phyloP scores from a whole-genome alignment of 64 coral and sea anemone genomes.

The Exaiptasia diaphana region DNA sequence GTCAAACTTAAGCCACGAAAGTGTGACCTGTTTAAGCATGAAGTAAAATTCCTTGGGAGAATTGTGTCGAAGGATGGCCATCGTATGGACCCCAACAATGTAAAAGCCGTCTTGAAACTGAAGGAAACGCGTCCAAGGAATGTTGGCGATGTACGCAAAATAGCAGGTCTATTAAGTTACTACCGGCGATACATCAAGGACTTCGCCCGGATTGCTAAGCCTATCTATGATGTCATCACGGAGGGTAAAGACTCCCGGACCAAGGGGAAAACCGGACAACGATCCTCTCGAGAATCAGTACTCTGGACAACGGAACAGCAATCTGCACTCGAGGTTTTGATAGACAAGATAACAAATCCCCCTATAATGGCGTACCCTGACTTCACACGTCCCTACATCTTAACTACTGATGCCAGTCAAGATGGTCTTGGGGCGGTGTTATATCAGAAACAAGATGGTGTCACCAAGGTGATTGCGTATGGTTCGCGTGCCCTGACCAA shows the following conservation, averaged over 20 bases:
- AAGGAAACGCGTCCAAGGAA: constrained; percentile 33
- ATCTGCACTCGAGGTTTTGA: background rate
- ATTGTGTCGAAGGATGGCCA: constrained; percentile 53
- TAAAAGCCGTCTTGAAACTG: constrained; percentile 20
- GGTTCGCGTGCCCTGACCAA: background rate
- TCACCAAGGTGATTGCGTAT: constrained; percentile 3
- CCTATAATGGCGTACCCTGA: constrained; percentile 12
- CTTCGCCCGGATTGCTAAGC: constrained; percentile 16
- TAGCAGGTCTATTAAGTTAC: constrained; percentile 37
- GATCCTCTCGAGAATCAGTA: background rate
- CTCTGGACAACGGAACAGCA: constrained; percentile 19
- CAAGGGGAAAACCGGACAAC: background rate
- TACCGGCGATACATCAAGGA: constrained; percentile 49
- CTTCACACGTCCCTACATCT: background rate
- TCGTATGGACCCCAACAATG: constrained; percentile 33
- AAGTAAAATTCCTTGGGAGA: constrained; percentile 54
- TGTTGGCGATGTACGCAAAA: constrained; percentile 38
- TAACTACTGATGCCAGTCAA: constrained; percentile 7
- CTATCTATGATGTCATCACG: background rate
- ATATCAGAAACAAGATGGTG: background rate
- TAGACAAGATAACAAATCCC: background rate
- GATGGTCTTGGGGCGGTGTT: background rate
- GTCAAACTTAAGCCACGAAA: constrained; percentile 28
- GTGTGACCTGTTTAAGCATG: constrained; percentile 29
- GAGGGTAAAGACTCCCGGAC: background rate